Conservation (phyloP, 2,113 vertebrate genomes). For the Bothrops jararaca region DNA sequence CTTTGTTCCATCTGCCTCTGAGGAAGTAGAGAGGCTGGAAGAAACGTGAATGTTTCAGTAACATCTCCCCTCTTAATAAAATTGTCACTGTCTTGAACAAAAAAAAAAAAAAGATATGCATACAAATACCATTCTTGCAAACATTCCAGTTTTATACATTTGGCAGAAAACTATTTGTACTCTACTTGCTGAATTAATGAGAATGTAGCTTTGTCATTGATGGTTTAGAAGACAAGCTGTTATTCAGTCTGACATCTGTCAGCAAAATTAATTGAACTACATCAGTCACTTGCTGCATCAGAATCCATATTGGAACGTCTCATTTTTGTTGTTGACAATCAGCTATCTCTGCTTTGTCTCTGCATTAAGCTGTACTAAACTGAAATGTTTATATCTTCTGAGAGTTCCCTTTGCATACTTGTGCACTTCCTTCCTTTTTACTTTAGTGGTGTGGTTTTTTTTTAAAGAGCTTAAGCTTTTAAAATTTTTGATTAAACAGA, state of each 20-base stretch:
- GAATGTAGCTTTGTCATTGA: neutral
- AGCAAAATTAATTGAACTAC: constrained; percentile 29
- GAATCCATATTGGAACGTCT: constrained; percentile 11
- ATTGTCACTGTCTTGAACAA: no score
- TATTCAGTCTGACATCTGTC: neutral
- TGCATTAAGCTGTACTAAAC: constrained; percentile 15
- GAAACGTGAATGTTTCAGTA: no score
- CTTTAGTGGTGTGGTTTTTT: neutral
- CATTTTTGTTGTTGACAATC: constrained; percentile 30
- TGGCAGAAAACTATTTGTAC: neutral
- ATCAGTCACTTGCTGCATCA: neutral
- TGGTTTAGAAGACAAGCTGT: constrained; percentile 5
- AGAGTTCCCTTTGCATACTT: neutral
- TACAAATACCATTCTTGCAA: neutral
- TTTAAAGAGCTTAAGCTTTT: neutral
- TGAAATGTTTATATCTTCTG: neutral
- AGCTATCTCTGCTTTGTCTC: constrained; percentile 12
- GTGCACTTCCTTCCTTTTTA: constrained; percentile 7
- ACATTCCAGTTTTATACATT: neutral
- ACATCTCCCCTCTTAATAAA: no score
- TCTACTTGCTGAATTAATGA: accelerated
- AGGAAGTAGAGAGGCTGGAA: no score
- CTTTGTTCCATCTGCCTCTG: no score
- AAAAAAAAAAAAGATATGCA: neutral
- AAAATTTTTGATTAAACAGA: neutral